Conservation (phyloP, 1,140 invertebrate genomes). For the Drosophila jambulina region DNA sequence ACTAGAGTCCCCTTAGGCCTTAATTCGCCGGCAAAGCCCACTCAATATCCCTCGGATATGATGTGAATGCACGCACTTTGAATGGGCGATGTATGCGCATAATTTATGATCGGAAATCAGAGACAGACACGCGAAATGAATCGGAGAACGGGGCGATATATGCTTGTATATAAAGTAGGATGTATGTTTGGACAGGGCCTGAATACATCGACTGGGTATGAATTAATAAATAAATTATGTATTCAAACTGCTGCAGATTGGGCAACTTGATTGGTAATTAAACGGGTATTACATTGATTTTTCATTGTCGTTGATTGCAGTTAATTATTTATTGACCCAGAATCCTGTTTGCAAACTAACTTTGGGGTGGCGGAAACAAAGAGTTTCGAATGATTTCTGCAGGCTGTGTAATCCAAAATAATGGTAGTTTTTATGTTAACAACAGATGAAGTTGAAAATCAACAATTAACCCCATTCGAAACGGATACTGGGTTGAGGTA, state of each 20-base stretch:
- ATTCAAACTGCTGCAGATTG: conserved; percentile 51
- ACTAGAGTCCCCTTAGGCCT: conserved; percentile 11
- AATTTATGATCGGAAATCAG: conserved; percentile 45
- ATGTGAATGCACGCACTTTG: conserved; percentile 18
- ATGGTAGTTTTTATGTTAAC: neutral
- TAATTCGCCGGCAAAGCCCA: conserved; percentile 16
- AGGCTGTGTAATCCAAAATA: neutral
- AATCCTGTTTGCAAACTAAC: conserved; percentile 7
- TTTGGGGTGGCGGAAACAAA: neutral
- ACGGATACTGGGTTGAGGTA: neutral
- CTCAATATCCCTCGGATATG: conserved; percentile 18
- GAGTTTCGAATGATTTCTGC: neutral
- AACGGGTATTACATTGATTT: conserved; percentile 38
- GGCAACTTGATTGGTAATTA: conserved; percentile 41
- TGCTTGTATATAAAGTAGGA: conserved; percentile 18
- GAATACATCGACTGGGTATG: conserved; percentile 37
- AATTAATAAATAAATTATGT: conserved; percentile 56
- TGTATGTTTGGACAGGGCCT: conserved; percentile 21
- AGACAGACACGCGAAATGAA: conserved; percentile 48
- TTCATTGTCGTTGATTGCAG: conserved; percentile 32
- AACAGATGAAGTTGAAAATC: neutral
- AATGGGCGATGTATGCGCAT: conserved; percentile 37
- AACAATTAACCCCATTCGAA: neutral
- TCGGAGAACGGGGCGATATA: conserved; percentile 39
- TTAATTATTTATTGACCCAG: conserved; percentile 43